A percentile compares a stretch with the other conserved stretches of the same genome.
phyloP scores from a whole-genome alignment of 1,140 invertebrate species.

The Lasioglossum albipes region DNA sequence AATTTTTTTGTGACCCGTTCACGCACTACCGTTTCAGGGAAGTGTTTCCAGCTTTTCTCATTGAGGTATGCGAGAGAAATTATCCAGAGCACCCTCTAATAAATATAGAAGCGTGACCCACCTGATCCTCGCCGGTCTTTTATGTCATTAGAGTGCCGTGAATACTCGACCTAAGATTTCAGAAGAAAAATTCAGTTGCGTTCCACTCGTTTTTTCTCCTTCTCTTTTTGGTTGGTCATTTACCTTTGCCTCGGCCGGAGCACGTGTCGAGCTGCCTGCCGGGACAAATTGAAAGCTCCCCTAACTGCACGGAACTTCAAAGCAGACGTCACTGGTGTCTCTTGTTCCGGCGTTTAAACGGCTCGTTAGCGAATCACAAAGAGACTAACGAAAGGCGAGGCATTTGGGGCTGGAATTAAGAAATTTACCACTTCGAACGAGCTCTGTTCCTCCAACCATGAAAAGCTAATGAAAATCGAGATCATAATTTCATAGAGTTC shows the following conservation, averaged over 20 bases:
- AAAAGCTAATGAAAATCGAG: neutral
- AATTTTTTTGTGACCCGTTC: no score
- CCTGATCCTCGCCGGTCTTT: neutral
- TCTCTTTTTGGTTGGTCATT: neutral
- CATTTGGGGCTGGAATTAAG: neutral
- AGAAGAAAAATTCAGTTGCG: neutral
- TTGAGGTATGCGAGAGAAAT: no score
- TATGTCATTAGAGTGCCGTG: neutral
- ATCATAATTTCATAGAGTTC: neutral
- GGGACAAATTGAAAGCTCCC: conserved; percentile 36
- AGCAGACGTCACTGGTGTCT: conserved; percentile 7
- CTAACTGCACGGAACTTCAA: conserved; percentile 28
- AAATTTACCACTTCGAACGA: neutral
- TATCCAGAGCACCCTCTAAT: neutral
- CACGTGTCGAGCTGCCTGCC: neutral
- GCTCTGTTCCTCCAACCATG: neutral
- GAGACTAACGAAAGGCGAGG: neutral
- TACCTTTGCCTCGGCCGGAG: neutral
- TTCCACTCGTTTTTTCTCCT: neutral
- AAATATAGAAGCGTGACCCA: neutral
- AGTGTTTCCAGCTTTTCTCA: no score
- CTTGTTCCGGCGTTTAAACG: conserved; percentile 9
- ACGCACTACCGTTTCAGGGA: no score
- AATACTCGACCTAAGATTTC: neutral
- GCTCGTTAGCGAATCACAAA: conserved; percentile 57